A percentile compares a stretch with the other conserved stretches of the same genome.
Conservation (phyloP, 2,888 invertebrate species). For the Drosophila paracracens region DNA sequence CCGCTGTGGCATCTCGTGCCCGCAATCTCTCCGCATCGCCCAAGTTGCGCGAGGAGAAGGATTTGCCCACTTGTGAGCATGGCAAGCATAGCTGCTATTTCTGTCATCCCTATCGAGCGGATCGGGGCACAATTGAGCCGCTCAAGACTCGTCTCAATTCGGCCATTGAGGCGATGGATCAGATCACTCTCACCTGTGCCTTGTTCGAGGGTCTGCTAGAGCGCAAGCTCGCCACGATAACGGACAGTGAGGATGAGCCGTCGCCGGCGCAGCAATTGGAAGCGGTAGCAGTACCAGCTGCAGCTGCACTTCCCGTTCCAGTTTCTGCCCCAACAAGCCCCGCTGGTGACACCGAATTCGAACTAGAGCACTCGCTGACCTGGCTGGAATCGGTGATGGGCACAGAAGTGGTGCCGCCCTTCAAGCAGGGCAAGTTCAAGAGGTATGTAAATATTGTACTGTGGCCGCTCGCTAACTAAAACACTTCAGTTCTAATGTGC, state of each 20-base stretch:
- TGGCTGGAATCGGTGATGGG: conserved; percentile 88
- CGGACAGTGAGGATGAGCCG: conserved; percentile 58
- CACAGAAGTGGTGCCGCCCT: conserved; percentile 85
- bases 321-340: conserved; percentile 4
- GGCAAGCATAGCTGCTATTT: conserved; percentile 74
- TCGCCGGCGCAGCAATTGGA: conserved; percentile 12
- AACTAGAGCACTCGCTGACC: conserved; percentile 85
- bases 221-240: conserved; percentile 86
- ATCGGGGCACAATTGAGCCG: conserved; percentile 83
- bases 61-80: conserved; percentile 66
- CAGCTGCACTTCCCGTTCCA: background rate
- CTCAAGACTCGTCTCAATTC: conserved; percentile 86
- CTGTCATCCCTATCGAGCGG: conserved; percentile 78
- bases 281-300: background rate
- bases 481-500: background rate
- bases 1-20: conserved; percentile 67
- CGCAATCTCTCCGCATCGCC: conserved; percentile 72
- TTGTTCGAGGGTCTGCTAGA: conserved; percentile 88
- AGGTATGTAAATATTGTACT: conserved; percentile 58
- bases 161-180: conserved; percentile 88
- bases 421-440: conserved; percentile 86
- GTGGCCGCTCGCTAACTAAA: too few species aligned
- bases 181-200: conserved; percentile 91
- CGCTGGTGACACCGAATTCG: conserved; percentile 82
- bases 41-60: conserved; percentile 74